phyloP scores from a whole-genome alignment of 2,797 vertebrate genomes.

The Taeniopygia guttata region DNA sequence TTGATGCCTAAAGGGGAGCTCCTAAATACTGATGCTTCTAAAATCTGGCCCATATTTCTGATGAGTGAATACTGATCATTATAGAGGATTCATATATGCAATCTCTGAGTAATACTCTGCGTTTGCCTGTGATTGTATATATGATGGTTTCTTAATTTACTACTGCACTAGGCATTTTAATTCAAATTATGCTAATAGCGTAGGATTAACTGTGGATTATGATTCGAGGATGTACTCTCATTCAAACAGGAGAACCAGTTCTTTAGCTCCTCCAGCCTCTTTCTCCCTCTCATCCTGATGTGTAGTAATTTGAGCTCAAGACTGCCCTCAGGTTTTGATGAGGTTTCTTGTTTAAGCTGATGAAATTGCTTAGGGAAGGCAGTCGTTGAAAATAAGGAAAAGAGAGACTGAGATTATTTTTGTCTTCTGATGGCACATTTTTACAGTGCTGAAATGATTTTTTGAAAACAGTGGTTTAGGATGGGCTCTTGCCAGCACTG shows the following conservation, averaged over 20 bases:
- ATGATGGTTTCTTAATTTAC: slow-evolving; percentile 44
- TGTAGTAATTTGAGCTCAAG: slow-evolving; percentile 7
- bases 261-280: not conserved
- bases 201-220: slow-evolving; percentile 57
- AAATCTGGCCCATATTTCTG: not conserved
- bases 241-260: slow-evolving; percentile 3
- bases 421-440: slow-evolving; percentile 10
- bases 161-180: slow-evolving; percentile 46
- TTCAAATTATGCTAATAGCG: slow-evolving; percentile 58
- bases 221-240: slow-evolving; percentile 33
- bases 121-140: slow-evolving; percentile 3
- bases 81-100: not conserved
- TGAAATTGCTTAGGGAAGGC: not conserved
- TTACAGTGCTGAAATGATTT: not conserved
- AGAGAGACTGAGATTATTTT: not conserved
- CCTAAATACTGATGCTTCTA: not conserved
- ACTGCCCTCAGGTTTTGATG: slow-evolving; percentile 19
- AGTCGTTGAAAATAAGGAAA: not conserved
- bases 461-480: not conserved
- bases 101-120: slow-evolving; percentile 15
- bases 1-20: slow-evolving; percentile 28
- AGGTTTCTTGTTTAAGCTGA: slow-evolving; percentile 13
- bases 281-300: not conserved
- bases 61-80: slow-evolving; percentile 39
- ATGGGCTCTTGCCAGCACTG: not conserved